Evolutionary conservation across 2,797 vertebrate species (phyloP).

Genomic region (Amblyraja radiata): DNA sequence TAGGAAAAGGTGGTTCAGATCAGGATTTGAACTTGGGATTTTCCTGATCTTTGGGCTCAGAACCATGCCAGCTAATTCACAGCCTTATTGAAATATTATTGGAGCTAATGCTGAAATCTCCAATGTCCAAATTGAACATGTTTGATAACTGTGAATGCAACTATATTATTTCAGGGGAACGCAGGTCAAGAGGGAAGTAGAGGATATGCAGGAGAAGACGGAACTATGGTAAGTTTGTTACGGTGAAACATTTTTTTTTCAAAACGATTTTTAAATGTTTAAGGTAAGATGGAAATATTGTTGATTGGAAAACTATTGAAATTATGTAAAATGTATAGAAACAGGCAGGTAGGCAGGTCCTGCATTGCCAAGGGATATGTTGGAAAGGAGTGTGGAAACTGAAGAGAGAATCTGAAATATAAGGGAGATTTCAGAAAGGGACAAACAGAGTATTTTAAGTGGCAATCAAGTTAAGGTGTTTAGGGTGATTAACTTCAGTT

Average conservation of each 20-base stretch:
- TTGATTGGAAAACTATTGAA: not conserved
- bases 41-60: not conserved
- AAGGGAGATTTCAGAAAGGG: not conserved
- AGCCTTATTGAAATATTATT: not conserved
- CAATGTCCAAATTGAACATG: not conserved
- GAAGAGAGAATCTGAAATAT: not conserved
- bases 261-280: not conserved
- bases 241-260: not conserved
- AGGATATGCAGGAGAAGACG: slow-evolving; percentile 79
- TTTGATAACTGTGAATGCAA: not conserved
- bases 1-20: not conserved
- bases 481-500: not conserved
- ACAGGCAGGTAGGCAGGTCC: not conserved
- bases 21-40: not conserved
- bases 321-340: not conserved
- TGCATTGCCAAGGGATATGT: not conserved
- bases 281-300: not conserved
- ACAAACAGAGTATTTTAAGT: not conserved
- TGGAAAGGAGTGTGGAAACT: not conserved
- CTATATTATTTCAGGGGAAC: slow-evolving; percentile 58
- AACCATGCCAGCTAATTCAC: not conserved
- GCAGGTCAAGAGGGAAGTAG: slow-evolving; percentile 60
- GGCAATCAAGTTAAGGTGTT: not conserved
- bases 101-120: not conserved
- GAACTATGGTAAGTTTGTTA: slow-evolving; percentile 61